Evolutionary conservation across 1,140 invertebrate genomes (phyloP), one percentile per base, ranked within the genome.

Genomic region (Caenorhabditis brenneri): DNA sequence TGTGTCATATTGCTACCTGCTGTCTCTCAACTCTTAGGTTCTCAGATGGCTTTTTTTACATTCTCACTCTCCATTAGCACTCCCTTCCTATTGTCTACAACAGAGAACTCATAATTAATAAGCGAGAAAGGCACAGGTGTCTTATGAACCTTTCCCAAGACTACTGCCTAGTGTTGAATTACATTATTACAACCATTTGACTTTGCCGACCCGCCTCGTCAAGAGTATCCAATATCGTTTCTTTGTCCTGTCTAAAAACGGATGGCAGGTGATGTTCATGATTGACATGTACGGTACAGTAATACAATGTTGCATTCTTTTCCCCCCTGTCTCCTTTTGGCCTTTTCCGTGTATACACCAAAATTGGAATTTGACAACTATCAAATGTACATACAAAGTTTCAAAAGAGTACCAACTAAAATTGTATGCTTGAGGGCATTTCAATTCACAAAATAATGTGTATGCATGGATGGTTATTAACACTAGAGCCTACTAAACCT

Each of bases 171-270:
- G 81, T 82, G 58, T 58, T 42, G 29, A 65, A 46, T 82, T 82
- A 60, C 65, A 74, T 42, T 74, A 74, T 74, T 74, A 74, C 65
- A 74, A 74, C n/a, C n/a, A 46, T 74, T 74, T 42, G 65, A 74
- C 65, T 42, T 24, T 27, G 65, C 65, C 65, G 65, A 42, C 36
- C 22, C 49, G 81, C 81, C 31, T 27, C 39, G n/a, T 15, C 5
- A 74, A 82, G 55, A 51, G 58, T 82, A 82, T 74, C 81, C 46
- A 19, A 82, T 69, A 65, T 55, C 80, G 29, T 65, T 65, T 42
- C 39, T 82, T 82, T 82, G 65, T 74, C 36, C 9, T 42, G 22
- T 74, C 65, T 74, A 42, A 42, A 42, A 42, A 42, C 65, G 36
- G 65, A 42, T n/a, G 65, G 36, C 65, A 74, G 65, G 65, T 74